Base-by-base conservation (phyloP, 1,140 invertebrate species). In the Heliothis virescens region DNA sequence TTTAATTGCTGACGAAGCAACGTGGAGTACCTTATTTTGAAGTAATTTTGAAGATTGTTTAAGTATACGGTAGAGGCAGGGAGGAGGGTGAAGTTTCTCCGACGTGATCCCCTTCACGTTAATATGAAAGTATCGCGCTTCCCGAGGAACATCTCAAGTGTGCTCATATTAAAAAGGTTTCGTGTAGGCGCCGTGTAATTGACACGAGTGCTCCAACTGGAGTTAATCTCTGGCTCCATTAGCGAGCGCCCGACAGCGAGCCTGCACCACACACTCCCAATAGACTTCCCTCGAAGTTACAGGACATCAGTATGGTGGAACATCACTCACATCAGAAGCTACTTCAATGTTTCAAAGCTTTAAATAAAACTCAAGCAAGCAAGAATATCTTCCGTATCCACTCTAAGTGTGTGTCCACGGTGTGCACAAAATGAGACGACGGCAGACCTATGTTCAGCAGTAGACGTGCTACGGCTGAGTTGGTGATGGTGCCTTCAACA, bases 151-250 rank as follows among this genome's bases (percentile, higher is more conserved):
- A 26, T 60, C 34, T 65, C 71, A 53, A 50, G 53, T 26, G 53
- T 59, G 73, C 67, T 65, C 79, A 81, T 83, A 84, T 84, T 84
- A 84, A 83, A 83, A 83, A 81, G 79, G 75, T 78, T 60, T 73
- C 57, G 53, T 11, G 69, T n/a, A 12, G 18, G 29, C 71, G 57
- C 16, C 16, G 59, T 52, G 63, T 83, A 82, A 81, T 85, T 79
- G 83, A 81, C 82, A 81, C 77, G 48, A 4, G 53, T 34, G n/a
- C 18, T 71, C 62, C 16, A 83, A 48, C n/a, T 48, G 80, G 57
- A 47, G 72, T 60, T 74, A 47, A 81, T 83, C 78, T 55, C 84
- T 59, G 74, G 81, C 82, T 83, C 57, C 85, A 85, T 87, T 87
- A 87, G 82, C 69, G 78, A 41, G 21, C 73, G 3, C 48, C 5